These are phyloP conservation scores for Hydrophis major DNA, from an alignment of 2,797 vertebrate species.

Conservation along the genomic window DNA sequence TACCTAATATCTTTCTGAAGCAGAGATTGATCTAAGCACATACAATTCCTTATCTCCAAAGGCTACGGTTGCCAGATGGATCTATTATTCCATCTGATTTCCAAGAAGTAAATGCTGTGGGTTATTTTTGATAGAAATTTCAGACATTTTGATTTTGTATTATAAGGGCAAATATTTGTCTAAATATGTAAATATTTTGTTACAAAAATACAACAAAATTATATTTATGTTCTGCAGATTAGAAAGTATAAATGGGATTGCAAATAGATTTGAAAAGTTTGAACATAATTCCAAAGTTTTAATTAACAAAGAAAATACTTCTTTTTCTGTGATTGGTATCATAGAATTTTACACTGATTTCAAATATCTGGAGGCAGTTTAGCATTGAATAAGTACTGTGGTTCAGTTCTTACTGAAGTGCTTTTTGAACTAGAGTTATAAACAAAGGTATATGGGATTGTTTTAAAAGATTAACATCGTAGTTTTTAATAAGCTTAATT, in stretches of 20 bases:
- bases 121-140: neutral
- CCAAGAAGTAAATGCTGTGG: neutral
- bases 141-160: neutral
- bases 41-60: neutral
- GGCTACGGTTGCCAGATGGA: neutral
- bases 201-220: neutral
- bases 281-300: neutral
- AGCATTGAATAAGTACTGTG: neutral
- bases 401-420: slow-evolving; percentile 1
- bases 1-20: neutral
- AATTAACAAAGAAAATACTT: neutral
- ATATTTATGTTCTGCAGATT: neutral
- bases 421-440: neutral
- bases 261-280: neutral
- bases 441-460: neutral
- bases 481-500: slow-evolving; percentile 8
- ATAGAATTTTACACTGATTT: neutral
- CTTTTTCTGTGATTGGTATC: neutral
- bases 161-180: neutral
- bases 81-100: neutral
- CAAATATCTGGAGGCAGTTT: neutral
- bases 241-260: neutral
- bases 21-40: neutral
- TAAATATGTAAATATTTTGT: neutral
- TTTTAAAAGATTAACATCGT: neutral